Evolutionary conservation across 2,888 invertebrate species (phyloP), one percentile per base, ranked within the genome.

Genomic region (Sphaerophoria rueppellii): DNA sequence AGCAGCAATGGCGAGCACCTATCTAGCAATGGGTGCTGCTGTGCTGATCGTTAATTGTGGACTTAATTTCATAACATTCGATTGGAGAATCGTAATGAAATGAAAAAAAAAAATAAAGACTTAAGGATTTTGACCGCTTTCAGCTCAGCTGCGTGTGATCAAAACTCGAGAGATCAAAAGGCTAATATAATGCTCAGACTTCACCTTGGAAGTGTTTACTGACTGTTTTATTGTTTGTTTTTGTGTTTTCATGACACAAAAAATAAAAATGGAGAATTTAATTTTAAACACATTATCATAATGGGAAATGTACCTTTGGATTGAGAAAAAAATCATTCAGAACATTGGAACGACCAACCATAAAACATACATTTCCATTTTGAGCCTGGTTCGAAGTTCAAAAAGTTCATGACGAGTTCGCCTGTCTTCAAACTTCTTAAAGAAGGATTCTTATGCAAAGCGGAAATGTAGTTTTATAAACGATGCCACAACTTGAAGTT

Each of bases 1-100:
- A 34, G 32, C 16, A 46, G 43, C 43, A 9, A 43, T 43, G 9
- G 57, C 43, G 50, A 50, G 34, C 11, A 5, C 16, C 46, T 54
- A 6, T 7, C 24, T 6, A 12, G 55, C 52, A 24, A 24, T 24
- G 24, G 24, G 24, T 61, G 48, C 55, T 79, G 70, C 57, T 67
- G 54, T 74, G 76, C 75, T 76, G 81, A 60, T 85, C 85, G 81
- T 85, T 85, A 85, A 85, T 85, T 85, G 81, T 85, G 81, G 70
- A 85, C 48, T 81, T 85, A 80, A 85, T 85, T 85, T 85, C 85
- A 85, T 85, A 85, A 85, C 85, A 85, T 81, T 85, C 85, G 76
- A 73, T 65, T 35, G 63, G 77, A 85, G 85, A 81, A 76, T 85
- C 80, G 76, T 77, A 85, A 80, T 81, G 69, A n/a, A 7, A 40